Base-by-base conservation (phyloP, 2,888 invertebrate species). In the Volucella inanis region DNA sequence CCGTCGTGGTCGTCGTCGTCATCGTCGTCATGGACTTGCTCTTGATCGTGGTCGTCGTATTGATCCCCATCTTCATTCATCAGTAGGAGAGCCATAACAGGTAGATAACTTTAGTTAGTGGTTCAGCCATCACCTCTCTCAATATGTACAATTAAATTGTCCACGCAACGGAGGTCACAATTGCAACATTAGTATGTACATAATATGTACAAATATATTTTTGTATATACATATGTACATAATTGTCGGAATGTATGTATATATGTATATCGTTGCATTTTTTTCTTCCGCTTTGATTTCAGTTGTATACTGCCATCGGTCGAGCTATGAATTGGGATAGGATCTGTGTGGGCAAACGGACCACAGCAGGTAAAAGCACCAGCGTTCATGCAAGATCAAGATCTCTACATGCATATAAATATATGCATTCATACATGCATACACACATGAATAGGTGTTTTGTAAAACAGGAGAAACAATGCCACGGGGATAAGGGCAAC, bases 271-370 rank as follows among this genome's bases (percentile, higher is more conserved):
- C 76, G 79, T 55, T 81, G 67, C 72, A 81, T 81, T 85, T 68
- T 67, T 62, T 70, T 72, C 72, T 47, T 68, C 74, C 22, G 22
- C 22, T 10, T 68, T 78, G 54, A 55, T 22, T 15, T 68, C 59
- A 47, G 39, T 68, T 9, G 15, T 43, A 38, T 22, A 54, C 38
- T 57, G 8, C 39, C 39, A 38, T 47, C 55, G 45, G 41, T 80
- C 71, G 67, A 62, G 50, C 65, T 59, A 84, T 70, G 71, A 79
- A 84, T 79, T 74, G 83, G 70, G 75, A 84, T 80, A 76, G 81
- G 76, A 81, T 85, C 74, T 85, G 76, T 77, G 76, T 77, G 81
- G 76, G 85, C 61, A 76, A 77, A 47, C 62, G 45, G 45, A 61
- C 62, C 31, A 57, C 57, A 64, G 65, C 61, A 81, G 70, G 75